phyloP scores from a whole-genome alignment of 1,140 invertebrate species.

The Ectropis grisescens region DNA sequence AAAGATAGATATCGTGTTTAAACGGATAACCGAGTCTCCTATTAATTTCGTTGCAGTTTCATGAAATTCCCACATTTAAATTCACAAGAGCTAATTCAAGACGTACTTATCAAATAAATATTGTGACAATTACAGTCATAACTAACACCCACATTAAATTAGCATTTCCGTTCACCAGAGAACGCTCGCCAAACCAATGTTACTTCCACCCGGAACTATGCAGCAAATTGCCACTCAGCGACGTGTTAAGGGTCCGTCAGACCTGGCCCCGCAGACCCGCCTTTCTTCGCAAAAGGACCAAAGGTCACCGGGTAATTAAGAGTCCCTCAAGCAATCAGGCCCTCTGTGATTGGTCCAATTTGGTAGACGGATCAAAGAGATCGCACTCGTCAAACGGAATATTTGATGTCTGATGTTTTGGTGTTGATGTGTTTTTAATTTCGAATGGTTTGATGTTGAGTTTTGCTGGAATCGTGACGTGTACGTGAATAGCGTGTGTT shows the following conservation, averaged over 20 bases:
- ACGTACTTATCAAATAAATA: too few species aligned
- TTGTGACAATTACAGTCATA: too few species aligned
- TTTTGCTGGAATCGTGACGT: slow-evolving; percentile 2
- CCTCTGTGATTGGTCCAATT: slow-evolving; percentile 44
- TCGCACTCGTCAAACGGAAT: slow-evolving; percentile 47
- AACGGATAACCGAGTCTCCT: too few species aligned
- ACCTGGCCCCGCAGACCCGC: too few species aligned
- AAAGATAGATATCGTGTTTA: too few species aligned
- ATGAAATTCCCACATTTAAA: too few species aligned
- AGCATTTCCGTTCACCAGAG: too few species aligned
- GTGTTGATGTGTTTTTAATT: slow-evolving; percentile 13
- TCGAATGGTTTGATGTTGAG: slow-evolving; percentile 8
- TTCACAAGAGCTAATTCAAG: too few species aligned
- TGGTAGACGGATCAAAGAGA: slow-evolving; percentile 31
- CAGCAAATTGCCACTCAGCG: slow-evolving; percentile 28
- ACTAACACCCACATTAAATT: too few species aligned
- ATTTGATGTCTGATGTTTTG: slow-evolving; percentile 32
- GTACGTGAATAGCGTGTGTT: background rate
- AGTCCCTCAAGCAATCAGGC: slow-evolving; percentile 46
- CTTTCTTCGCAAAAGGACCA: slow-evolving; percentile 12
- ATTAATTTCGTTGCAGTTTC: too few species aligned
- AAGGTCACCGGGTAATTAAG: slow-evolving; percentile 52
- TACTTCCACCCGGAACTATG: slow-evolving; percentile 4
- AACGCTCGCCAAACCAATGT: slow-evolving; percentile 3
- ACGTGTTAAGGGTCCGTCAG: slow-evolving; percentile 34